Conservation (phyloP, 64 coral and sea anemone genomes). For the Montipora efflorescens region DNA sequence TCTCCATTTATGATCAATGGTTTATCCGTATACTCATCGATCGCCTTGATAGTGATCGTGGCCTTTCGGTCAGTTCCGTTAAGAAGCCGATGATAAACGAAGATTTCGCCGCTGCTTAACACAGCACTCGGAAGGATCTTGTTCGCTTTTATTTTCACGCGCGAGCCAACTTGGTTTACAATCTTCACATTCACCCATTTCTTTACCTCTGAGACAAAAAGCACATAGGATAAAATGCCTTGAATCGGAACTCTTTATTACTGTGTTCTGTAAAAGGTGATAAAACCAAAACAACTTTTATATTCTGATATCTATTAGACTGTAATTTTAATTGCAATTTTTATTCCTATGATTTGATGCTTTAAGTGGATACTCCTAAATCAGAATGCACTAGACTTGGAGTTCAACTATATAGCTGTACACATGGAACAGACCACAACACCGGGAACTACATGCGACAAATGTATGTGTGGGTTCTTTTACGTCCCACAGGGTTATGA, state of each 20-base stretch:
- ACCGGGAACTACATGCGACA: too few species aligned
- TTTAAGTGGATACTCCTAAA: too few species aligned
- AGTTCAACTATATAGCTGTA: too few species aligned
- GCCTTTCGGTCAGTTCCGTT: slow-evolving; percentile 70
- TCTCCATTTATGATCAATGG: slow-evolving; percentile 74
- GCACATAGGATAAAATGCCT: not conserved
- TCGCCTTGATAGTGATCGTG: slow-evolving; percentile 60
- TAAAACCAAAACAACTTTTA: not conserved
- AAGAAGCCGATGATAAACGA: slow-evolving; percentile 83
- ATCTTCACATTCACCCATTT: slow-evolving; percentile 85
- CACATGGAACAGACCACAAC: too few species aligned
- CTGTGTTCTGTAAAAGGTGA: not conserved
- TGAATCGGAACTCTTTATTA: not conserved
- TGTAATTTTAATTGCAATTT: too few species aligned
- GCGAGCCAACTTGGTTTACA: slow-evolving; percentile 77
- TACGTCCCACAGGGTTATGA: too few species aligned
- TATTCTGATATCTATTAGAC: too few species aligned
- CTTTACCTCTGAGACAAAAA: slow-evolving; percentile 54
- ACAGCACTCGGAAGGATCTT: slow-evolving; percentile 73
- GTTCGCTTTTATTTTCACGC: slow-evolving; percentile 61
- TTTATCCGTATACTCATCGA: slow-evolving; percentile 73
- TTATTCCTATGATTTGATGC: too few species aligned
- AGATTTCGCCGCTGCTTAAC: slow-evolving; percentile 78
- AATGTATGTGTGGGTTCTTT: too few species aligned
- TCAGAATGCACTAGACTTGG: too few species aligned